Evolutionary conservation across 2,113 vertebrate genomes (phyloP).

Genomic region (Grus americana): DNA sequence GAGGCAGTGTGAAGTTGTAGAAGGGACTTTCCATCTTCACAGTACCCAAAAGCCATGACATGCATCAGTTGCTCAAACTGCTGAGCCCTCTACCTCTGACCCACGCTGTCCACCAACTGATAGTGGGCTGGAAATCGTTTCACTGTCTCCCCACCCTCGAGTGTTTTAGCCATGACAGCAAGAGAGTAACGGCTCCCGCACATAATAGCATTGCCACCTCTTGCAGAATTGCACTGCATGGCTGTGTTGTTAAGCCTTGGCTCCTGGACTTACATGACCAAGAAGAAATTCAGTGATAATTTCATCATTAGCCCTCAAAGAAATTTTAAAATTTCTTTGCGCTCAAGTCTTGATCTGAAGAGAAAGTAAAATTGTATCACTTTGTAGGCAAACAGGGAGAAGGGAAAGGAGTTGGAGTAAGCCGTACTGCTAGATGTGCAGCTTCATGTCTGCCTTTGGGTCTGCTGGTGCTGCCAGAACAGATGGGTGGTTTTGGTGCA

Average conservation of each 20-base stretch:
- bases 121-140: background rate
- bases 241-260: background rate
- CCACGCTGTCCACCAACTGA: background rate
- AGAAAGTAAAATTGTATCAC: background rate
- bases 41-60: background rate
- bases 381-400: background rate
- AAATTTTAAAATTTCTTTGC: background rate
- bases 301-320: background rate
- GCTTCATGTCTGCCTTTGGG: background rate
- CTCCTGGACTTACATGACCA: background rate
- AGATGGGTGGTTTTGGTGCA: background rate
- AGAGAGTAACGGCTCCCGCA: background rate
- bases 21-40: background rate
- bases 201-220: background rate
- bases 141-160: background rate
- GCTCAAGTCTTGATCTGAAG: background rate
- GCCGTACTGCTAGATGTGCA: background rate
- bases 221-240: background rate
- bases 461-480: background rate
- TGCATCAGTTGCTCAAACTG: background rate
- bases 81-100: background rate
- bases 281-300: background rate
- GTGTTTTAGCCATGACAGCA: background rate
- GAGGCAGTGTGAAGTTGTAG: background rate
- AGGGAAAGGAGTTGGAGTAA: background rate